A percentile compares a stretch with the other conserved stretches of the same genome.
These are phyloP conservation scores for Acomys russatus DNA, from an alignment of 2,797 vertebrate genomes.

Conservation along the genomic window DNA sequence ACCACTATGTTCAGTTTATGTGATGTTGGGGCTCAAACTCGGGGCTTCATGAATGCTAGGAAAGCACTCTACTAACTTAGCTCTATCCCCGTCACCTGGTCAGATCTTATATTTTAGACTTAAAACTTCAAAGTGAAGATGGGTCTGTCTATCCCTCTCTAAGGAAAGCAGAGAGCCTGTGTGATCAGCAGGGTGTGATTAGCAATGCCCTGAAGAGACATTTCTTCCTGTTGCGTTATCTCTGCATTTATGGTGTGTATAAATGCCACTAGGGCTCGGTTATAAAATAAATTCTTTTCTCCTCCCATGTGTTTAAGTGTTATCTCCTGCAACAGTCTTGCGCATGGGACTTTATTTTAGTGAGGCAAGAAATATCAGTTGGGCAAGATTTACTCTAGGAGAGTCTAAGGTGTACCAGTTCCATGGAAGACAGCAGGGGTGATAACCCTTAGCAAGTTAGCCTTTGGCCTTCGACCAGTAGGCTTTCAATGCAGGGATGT, in stretches of 20 bases:
- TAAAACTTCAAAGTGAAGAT: slow-evolving; percentile 2
- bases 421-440: background rate
- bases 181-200: background rate
- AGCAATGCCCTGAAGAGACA: background rate
- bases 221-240: background rate
- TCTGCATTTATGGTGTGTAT: background rate
- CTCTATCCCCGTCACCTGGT: background rate
- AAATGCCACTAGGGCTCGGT: background rate
- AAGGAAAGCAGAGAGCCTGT: background rate
- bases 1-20: no score
- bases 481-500: background rate
- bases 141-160: background rate
- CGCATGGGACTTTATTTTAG: background rate
- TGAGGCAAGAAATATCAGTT: background rate
- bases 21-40: background rate
- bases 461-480: background rate
- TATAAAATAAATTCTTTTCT: background rate
- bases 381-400: background rate
- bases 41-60: background rate
- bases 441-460: background rate
- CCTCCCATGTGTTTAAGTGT: background rate
- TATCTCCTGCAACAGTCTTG: background rate
- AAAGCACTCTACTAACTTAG: background rate
- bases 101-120: background rate
- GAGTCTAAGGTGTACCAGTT: background rate